Evolutionary conservation across 1,140 invertebrate genomes (phyloP), one percentile per base, ranked within the genome.

Genomic region (Leptinotarsa texana): DNA sequence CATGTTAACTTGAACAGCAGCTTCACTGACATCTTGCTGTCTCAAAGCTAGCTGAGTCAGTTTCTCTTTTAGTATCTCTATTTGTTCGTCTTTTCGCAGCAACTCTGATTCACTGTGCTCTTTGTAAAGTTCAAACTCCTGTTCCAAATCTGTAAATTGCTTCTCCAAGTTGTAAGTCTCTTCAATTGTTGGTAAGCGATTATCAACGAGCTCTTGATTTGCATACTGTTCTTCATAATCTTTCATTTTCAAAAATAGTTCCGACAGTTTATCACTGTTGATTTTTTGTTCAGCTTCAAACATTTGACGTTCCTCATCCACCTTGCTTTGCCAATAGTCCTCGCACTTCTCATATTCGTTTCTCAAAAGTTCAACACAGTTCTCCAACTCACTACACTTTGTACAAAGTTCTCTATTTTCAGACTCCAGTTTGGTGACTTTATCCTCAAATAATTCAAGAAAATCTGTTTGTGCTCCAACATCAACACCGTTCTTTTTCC

Each of bases 271-370:
- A 80, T 94, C 93, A 82, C 94, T 93, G 70, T 89, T 93, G 15
- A 92, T 88, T 76, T 90, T 89, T 83, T 94, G 93, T 81, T 95
- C 93, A 73, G 92, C 89, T 74, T 93, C 92, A 80, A 91, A 92
- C 62, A 92, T 84, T 75, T 90, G 89, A 51, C 94, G 87, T 83
- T 95, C 94, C 74, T 94, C 94, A 63, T 92, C 90, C 47, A 96
- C 84, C 85, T 95, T 95, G 8, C 83, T 84, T 24, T 90, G 87
- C 94, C 94, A 96, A 84, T 95, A 95, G 82, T 95, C 93, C 84
- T 96, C 94, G 81, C 93, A 94, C 75, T 91, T 90, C 78, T 95
- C 94, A 81, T 93, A 95, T 78, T 95, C 94, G 18, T 88, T 85
- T 79, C 89, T 90, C 80, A 95, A 84, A 77, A 92, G 86, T 82